Evolutionary conservation across 2,113 vertebrate species (phyloP), one percentile per base, ranked within the genome.

Genomic region (Sylvilagus bachmani): DNA sequence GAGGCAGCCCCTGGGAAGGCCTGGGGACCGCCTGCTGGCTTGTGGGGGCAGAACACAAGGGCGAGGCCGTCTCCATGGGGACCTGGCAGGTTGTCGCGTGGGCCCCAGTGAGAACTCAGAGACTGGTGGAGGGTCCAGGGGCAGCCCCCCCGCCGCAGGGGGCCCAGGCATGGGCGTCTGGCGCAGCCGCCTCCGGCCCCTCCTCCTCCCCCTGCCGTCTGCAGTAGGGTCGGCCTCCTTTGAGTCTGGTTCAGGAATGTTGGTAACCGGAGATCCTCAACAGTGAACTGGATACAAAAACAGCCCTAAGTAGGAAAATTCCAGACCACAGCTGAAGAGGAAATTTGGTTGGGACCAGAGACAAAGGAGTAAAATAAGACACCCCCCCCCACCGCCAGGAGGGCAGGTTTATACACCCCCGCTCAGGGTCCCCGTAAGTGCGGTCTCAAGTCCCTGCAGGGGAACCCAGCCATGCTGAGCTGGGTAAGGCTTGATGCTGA

Each of bases 211-310:
- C 78, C 73, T 13, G 1, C 8, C 2, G 70, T 22, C 38, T 49
- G 17, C 19, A 24, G 25, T 53, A 49, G 8, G 14, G 22, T 55
- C 27, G 12, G 24, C 53, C 33, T 84, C 61, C 67, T 75, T 79
- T 64, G 36, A 5, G 21, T 53, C 53, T 73, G 81, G 67, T 58
- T 93, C 95, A 86, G 58, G 89, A 96, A 90, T 74, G 86, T 17
- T 61, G 69, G 89, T 74, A 89, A 94, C 58, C 25, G 31, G 74
- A 92, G 31, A 67, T 58, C 86, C 64, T 85, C 61, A 62, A 29
- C 25, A 6, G 61, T 6, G 22, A 85, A 49, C 55, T 58, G 38
- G 7, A 73, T 73, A 94, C 70, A 38, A 74, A 81, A 96, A 49
- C 66, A 14, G 49, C 53, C 38, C 44, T 7, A 10, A 53, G 85